Evolutionary conservation across 2,797 vertebrate species (phyloP), one percentile per base, ranked within the genome.

Genomic region (Gymnodraco acuticeps): DNA sequence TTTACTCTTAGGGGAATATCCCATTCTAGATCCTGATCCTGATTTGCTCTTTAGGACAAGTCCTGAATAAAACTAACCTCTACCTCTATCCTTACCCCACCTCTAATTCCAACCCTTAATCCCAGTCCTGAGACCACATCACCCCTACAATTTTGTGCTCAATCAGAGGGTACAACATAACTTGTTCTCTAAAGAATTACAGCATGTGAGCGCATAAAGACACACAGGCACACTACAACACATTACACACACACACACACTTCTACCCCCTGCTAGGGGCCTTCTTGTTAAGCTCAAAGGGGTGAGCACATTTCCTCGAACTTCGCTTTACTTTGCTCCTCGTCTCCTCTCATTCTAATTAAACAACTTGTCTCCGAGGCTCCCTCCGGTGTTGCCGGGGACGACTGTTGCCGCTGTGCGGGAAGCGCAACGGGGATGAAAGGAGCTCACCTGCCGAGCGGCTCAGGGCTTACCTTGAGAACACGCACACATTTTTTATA

Each of bases 401-500:
- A 91, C 68, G 68, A 85, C 78, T 66, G 77, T 62, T 17, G 75
- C 82, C 19, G 80, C 82, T 51, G 53, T 13, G 66, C 80, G 5
- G 87, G 80, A 84, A 77, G 81, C 78, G 64, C 83, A 8, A 72
- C 80, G 14, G 81, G 91, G 90, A 94, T 95, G 87, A 95, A 94
- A 94, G 92, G 88, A 93, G 92, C 91, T 93, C 93, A 95, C 94
- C 94, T 95, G 92, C 92, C 63, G 89, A 85, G 94, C 81, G 61
- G 87, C 93, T 89, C 75, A 27, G 89, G 89, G 92, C 88, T 89
- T 89, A 89, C 84, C 87, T 91, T 64, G 86, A 88, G 78, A 83
- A 58, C 55, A 52, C n/a, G 43, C 82, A 48, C 81, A 60, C 64
- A 68, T 72, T 78, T 83, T 4, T 78, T 42, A 65, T 61, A 75